Percentiles rank a stretch among this genome's conserved stretches.
phyloP scores from a whole-genome alignment of 2,113 vertebrate species.

The Pedionomus torquatus region DNA sequence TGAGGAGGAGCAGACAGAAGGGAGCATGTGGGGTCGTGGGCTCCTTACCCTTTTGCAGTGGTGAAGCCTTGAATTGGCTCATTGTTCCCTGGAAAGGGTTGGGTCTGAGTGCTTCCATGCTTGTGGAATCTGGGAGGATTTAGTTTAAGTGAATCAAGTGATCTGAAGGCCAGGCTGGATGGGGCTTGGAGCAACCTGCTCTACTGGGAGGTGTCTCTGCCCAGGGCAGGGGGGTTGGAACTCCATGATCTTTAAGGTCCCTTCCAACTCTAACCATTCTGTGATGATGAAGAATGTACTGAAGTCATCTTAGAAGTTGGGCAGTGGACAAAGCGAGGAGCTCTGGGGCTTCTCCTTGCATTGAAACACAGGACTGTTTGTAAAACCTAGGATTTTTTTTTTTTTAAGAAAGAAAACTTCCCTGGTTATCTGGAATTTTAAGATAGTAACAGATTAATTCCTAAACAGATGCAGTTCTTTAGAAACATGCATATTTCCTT shows the following conservation, averaged over 20 bases:
- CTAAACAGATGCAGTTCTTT: background rate
- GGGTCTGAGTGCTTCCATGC: background rate
- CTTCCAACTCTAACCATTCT: too few species aligned
- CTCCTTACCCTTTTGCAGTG: background rate
- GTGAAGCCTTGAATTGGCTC: background rate
- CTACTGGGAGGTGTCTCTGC: too few species aligned
- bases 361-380: background rate
- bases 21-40: background rate
- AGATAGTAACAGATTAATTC: background rate
- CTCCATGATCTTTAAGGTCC: too few species aligned
- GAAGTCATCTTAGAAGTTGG: background rate
- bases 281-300: too few species aligned
- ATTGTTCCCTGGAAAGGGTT: background rate
- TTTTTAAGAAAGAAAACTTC: background rate
- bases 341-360: background rate
- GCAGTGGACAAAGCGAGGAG: background rate
- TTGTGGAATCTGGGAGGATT: background rate
- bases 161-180: too few species aligned
- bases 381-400: background rate
- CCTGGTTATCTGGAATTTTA: background rate
- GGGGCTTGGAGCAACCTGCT: too few species aligned
- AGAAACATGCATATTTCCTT: constrained; percentile 61
- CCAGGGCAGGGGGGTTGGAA: too few species aligned
- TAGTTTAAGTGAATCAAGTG: background rate
- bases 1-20: background rate